Percentiles rank a stretch among this genome's conserved stretches.
Evolutionary conservation across 23 tunicate genomes (phyloP).

Genomic region (Clavelina lepadiformis): DNA sequence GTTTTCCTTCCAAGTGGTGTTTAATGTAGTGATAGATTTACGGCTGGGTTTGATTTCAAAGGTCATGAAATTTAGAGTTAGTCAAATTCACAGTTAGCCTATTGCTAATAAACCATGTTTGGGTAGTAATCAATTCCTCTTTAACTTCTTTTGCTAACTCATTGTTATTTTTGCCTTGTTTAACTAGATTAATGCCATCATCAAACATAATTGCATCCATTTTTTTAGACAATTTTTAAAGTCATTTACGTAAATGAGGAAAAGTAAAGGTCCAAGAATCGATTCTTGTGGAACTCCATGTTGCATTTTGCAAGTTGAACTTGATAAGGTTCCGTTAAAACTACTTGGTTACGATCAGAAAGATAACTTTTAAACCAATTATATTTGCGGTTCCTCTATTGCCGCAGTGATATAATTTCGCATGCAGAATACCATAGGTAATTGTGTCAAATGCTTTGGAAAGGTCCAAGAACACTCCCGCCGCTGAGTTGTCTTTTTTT

Average conservation of each 20-base stretch:
- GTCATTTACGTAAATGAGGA: slow-evolving; percentile 12
- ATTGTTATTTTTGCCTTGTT: not conserved
- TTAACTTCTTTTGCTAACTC: not conserved
- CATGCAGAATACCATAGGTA: slow-evolving; percentile 7
- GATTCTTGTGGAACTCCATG: slow-evolving; percentile 20
- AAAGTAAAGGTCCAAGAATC: slow-evolving; percentile 10
- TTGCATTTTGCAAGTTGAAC: not conserved
- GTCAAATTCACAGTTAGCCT: not conserved
- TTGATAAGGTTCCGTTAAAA: slow-evolving; percentile 4
- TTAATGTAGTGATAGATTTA: not conserved
- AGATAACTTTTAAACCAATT: slow-evolving; percentile 17
- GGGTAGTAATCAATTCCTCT: not conserved
- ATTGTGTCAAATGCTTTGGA: slow-evolving; percentile 29
- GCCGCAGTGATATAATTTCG: slow-evolving; percentile 17
- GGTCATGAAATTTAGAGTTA: not conserved
- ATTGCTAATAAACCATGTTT: not conserved
- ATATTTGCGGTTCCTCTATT: slow-evolving; percentile 13
- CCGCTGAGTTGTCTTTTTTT: not conserved
- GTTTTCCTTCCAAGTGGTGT: not conserved
- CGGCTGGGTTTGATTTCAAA: not conserved
- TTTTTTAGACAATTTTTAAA: slow-evolving; percentile 3
- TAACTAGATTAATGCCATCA: slow-evolving; percentile 5
- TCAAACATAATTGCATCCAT: slow-evolving; percentile 12
- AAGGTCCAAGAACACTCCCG: slow-evolving; percentile 18
- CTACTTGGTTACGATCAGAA: not conserved